Evolutionary conservation across 2,113 vertebrate species (phyloP), one percentile per base, ranked within the genome.

Genomic region (Cnemophilus loriae): DNA sequence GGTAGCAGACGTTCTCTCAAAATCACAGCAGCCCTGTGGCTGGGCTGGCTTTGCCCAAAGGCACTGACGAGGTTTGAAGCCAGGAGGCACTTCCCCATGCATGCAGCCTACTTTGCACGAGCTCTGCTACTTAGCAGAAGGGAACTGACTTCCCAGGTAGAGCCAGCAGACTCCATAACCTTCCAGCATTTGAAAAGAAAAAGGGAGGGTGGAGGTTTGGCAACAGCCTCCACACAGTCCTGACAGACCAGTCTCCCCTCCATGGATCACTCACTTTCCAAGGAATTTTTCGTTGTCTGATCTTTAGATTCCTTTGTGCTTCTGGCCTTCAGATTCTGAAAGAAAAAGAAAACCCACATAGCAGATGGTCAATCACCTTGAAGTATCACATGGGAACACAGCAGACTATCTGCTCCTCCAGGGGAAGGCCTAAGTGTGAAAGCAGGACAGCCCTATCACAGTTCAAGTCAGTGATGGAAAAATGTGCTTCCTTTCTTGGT

Each of bases 261-360:
- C 21, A 17, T 4, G 57, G 68, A 87, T 79, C 59, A 98, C 99
- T 98, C 95, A 99, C 99, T 99, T 98, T 99, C 99, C 84, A 99
- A 96, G 60, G 99, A 99, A 97, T 99, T 99, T 97, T 99, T 99
- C 50, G 98, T 98, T 0, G 98, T 98, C 89, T 98, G 98, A 79
- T 99, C 99, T 95, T 99, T 99, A 70, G 98, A 98, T 67, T 99
- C 99, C 96, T 99, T 99, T 56, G 98, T 99, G 95, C 98, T 99
- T 95, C 99, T 98, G 93, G 99, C 99, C 96, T 98, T 99, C 68
- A 99, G 98, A 97, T 99, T 99, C 99, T 99, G 64, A 94, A 93
- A 97, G 83, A 95, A 84, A 96, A 97, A 87, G 80, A 78, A 90
- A 84, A 94, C 8, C 44, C 75, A 84, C 0, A 0, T 52, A 89